Base-by-base conservation (phyloP, 2,797 vertebrate genomes). In the Toxotes lorentzi region DNA sequence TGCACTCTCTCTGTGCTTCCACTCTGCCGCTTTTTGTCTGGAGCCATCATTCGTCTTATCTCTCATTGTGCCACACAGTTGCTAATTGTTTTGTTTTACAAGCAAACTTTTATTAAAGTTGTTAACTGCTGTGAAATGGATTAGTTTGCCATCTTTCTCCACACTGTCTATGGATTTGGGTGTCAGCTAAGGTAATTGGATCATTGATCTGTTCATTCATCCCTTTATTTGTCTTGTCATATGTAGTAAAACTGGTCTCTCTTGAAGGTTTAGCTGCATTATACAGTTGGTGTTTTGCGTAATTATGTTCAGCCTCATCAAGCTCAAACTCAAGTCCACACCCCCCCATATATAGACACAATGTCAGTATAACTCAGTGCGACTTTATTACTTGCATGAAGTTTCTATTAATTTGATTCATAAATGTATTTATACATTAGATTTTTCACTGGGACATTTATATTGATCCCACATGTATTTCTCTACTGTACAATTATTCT, bases 171-270 rank as follows among this genome's bases (percentile, higher is more conserved):
- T 93, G 71, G 91, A 92, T 93, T 82, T 81, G 69, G 54, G 76
- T 87, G 90, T 86, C 92, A 88, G 84, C 79, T 30, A 23, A 78
- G 79, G 86, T 91, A 91, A 93, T 93, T 91, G 92, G 84, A 90
- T 90, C 87, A 93, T 93, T 83, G 89, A 91, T 92, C 82, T 80
- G 83, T 69, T 79, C 83, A 73, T 77, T 71, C 85, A 85, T 86
- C 81, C 86, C 77, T 80, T 77, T 87, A 88, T 89, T 89, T 83
- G 69, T 80, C 85, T 76, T 84, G 81, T 88, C 79, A 87, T 74
- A 71, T 81, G 65, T 48, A 41, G 85, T 73, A 74, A 86, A 89
- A 85, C 47, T 38, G 48, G 50, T 72, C 76, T 51, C 59, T 77
- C 23, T 60, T 21, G 17, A 67, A 85, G 68, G 59, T 57, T 77